phyloP scores from a whole-genome alignment of 2,113 vertebrate genomes.

The Todiramphus saurophagus region DNA sequence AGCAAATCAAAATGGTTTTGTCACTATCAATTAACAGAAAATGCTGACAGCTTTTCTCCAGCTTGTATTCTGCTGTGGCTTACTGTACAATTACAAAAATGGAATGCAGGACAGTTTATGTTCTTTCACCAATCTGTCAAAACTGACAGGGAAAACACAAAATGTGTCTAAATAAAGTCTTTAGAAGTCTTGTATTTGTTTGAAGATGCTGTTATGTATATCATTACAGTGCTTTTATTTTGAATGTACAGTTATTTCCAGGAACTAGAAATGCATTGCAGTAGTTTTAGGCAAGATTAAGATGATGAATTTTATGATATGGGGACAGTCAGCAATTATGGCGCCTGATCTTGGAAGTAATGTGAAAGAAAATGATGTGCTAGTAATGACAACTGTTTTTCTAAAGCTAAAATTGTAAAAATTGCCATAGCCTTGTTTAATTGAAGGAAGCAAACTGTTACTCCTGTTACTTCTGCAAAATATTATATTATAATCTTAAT shows the following conservation, averaged over 20 bases:
- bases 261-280: not conserved
- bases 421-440: not conserved
- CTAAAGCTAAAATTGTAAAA: not conserved
- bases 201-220: not conserved
- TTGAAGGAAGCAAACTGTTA: not conserved
- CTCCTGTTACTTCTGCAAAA: not conserved
- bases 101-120: not conserved
- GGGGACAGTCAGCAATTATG: not conserved
- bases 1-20: not conserved
- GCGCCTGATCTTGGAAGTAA: not conserved
- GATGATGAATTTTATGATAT: not conserved
- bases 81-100: not conserved
- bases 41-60: not conserved
- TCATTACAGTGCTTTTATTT: not conserved
- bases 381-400: not conserved
- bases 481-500: not conserved
- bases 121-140: not conserved
- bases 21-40: not conserved
- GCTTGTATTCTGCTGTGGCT: not conserved
- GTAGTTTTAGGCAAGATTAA: not conserved
- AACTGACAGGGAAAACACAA: not conserved
- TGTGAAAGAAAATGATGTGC: not conserved
- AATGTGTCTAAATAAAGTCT: constrained; percentile 45
- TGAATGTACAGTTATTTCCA: not conserved
- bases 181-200: not conserved